Base-by-base conservation (phyloP, 2,113 vertebrate genomes). In the Thermophis baileyi region DNA sequence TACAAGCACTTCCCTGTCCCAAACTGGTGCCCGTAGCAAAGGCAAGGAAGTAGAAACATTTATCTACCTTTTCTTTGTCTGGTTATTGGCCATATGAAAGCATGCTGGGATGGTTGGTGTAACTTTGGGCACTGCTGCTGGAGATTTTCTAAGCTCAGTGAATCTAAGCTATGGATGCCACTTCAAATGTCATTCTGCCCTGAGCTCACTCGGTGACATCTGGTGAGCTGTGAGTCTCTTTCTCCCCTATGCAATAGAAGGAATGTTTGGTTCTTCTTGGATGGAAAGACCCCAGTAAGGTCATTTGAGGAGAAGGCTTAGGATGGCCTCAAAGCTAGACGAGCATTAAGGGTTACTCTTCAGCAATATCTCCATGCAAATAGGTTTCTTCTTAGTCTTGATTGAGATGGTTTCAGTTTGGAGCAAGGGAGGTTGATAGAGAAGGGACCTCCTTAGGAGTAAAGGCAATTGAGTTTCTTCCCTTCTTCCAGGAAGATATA, bases 391-490 rank as follows among this genome's bases (percentile, higher is more conserved):
- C 44, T 87, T 27, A 81, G 25, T 27, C 27, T 24, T n/a, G 25
- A 40, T 3, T 54, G 14, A 74, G 47, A 60, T 24, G 0, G 54
- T 14, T 22, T 8, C 16, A 11, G 24, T 27, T 9, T 44, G 85
- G 47, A 50, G 49, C 1, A 60, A 30, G 86, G 0, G 18, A 54
- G 30, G 54, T 27, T 0, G 63, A 50, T 9, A 1, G 74, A 22
- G 35, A 20, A 40, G 18, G 74, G 18, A 40, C 7, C 74, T 22
- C 74, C 18, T 49, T 89, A 0, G 1, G 89, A 69, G 40, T 35
- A 0, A 2, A n/a, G 2, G 1, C 0, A 3, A 35, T 9, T 74
- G 11, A 0, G 3, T 25, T 89, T 49, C 81, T 16, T 20, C 63
- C 44, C 88, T 89, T 63, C 51, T n/a, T 1, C 51, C 2, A 0